Evolutionary conservation across 35 echinoderm and acorn worm species (phyloP), one percentile per base, ranked within the genome.

Genomic region (Strongylocentrotus purpuratus): DNA sequence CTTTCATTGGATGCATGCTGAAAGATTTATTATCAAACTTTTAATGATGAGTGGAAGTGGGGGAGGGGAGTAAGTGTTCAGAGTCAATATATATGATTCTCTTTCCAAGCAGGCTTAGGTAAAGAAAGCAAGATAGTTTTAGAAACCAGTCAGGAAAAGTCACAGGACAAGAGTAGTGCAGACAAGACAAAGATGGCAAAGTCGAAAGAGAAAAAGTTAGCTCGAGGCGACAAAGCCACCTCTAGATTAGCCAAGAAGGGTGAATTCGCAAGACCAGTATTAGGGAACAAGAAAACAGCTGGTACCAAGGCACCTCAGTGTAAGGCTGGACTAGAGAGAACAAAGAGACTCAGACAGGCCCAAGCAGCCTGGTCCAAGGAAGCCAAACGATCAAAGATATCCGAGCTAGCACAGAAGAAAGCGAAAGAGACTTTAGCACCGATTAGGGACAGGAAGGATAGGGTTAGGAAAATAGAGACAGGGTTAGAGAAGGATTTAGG

Each of bases 281-380:
- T n/a, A 78, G 65, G 65, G 65, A 78, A 78, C 65, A 78, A 78
- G 65, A 78, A 78, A 78, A 7, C 12, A 46, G 92, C 70, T 33
- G 10, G 14, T 46, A 20, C 12, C 85, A 78, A 86, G 48, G 28
- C 41, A 33, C 28, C 50, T 18, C 95, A 93, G 46, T 46, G 61
- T 46, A 45, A 78, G 32, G 91, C 71, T 10, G 58, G 7, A 85
- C 48, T 41, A 33, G 45, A 94, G 11, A 78, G 91, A 45, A 32
- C 92, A 32, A 46, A 35, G 33, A 94, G 48, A 85, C 32, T 94
- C 9, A 71, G 25, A 88, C 61, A 94, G 46, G 33, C 32, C 31
- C 94, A 94, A 33, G 94, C 78, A 33, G n/a, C 94, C 12, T 86
- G 78, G 94, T 32, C n/a, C 31, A 86, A 94, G 59, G 78, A 71